These are phyloP conservation scores for Charadrius vociferus DNA, from an alignment of 2,113 vertebrate species.

Conservation along the genomic window DNA sequence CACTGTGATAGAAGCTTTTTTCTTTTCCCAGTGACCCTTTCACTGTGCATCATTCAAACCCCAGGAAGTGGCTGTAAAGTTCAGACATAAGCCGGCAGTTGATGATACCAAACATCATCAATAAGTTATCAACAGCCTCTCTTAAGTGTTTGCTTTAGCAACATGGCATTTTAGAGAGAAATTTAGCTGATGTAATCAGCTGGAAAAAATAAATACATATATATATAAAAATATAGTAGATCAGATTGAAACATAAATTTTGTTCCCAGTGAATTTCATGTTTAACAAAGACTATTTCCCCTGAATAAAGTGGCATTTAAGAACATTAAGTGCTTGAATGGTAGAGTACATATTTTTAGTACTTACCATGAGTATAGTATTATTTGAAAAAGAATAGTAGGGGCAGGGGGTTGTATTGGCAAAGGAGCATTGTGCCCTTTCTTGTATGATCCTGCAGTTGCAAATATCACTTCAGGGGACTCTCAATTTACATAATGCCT, in stretches of 20 bases:
- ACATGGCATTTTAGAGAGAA: neutral
- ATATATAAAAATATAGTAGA: neutral
- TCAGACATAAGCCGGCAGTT: neutral
- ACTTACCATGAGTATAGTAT: slow-evolving; percentile 31
- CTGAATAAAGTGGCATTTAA: slow-evolving; percentile 57
- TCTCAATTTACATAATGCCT: slow-evolving; percentile 65
- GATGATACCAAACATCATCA: neutral
- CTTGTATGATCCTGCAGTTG: slow-evolving; percentile 46
- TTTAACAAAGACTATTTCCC: slow-evolving; percentile 48
- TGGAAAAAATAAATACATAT: neutral
- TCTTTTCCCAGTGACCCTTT: neutral
- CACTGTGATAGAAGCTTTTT: neutral
- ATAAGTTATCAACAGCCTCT: neutral
- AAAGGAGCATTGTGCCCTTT: slow-evolving; percentile 40
- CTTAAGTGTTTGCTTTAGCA: neutral
- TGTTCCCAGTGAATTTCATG: neutral
- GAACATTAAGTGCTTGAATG: slow-evolving; percentile 51
- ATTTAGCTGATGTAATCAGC: neutral
- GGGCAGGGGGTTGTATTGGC: slow-evolving; percentile 37
- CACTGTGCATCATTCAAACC: neutral
- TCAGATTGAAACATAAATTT: slow-evolving; percentile 37
- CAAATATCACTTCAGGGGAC: slow-evolving; percentile 67
- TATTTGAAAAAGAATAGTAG: slow-evolving; percentile 42
- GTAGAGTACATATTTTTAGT: slow-evolving; percentile 53
- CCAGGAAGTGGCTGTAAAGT: neutral